Evolutionary conservation across 1,140 invertebrate species (phyloP).

Genomic region (Drosophila eugracilis): DNA sequence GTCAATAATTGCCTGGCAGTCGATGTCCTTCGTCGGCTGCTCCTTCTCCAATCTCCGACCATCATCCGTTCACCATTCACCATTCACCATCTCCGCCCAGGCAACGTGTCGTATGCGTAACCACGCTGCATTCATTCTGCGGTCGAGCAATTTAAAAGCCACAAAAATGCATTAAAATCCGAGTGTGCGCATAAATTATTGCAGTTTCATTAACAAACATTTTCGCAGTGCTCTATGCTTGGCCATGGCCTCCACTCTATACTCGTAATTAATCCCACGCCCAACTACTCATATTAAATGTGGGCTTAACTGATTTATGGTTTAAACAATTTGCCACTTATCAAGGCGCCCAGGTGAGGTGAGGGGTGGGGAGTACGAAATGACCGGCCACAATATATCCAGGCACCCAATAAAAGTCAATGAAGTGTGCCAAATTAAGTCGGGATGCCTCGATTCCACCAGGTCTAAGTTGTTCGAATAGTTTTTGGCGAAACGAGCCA

Average conservation of each 20-base stretch:
- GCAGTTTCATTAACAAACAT: conserved; percentile 70
- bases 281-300: conserved; percentile 38
- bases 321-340: conserved; percentile 52
- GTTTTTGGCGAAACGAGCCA: conserved; percentile 30
- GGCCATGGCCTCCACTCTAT: conserved; percentile 20
- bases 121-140: conserved; percentile 26
- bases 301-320: conserved; percentile 61
- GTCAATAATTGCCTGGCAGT: conserved; percentile 64
- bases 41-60: background rate
- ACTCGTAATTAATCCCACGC: conserved; percentile 55
- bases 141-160: conserved; percentile 54
- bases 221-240: conserved; percentile 22
- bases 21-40: background rate
- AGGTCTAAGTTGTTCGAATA: conserved; percentile 17
- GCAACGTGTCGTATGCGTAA: conserved; percentile 51
- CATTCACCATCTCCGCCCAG: conserved; percentile 4
- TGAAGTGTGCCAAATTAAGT: conserved; percentile 54
- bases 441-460: conserved; percentile 9
- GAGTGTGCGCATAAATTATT: conserved; percentile 65
- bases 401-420: conserved; percentile 54
- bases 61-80: background rate
- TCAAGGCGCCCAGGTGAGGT: conserved; percentile 43
- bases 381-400: conserved; percentile 35
- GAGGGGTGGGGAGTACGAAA: too few species aligned
- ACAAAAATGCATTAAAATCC: conserved; percentile 71